Evolutionary conservation across 2,888 invertebrate species (phyloP).

Genomic region (Coleophora flavipennella): DNA sequence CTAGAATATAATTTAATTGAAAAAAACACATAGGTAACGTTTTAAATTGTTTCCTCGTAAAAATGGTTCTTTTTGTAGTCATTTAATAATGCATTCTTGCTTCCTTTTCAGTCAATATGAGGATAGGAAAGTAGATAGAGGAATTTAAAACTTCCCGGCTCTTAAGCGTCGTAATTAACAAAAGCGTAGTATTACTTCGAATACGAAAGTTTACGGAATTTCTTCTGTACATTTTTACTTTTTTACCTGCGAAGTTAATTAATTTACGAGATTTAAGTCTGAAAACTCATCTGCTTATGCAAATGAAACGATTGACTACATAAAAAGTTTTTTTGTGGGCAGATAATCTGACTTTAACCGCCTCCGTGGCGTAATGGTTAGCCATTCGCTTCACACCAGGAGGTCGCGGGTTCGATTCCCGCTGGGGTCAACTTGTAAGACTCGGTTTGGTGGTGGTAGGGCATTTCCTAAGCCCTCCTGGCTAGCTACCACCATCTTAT

Average conservation of each 20-base stretch:
- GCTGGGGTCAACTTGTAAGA: no score
- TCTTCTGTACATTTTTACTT: conserved; percentile 37
- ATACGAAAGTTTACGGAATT: conserved; percentile 48
- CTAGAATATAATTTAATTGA: no score
- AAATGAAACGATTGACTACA: conserved; percentile 36
- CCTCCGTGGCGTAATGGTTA: no score
- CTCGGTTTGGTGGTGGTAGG: no score
- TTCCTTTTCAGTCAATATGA: conserved; percentile 18
- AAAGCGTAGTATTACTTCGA: conserved; percentile 45
- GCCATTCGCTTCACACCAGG: no score
- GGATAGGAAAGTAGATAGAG: conserved; percentile 21
- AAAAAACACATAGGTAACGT: no score
- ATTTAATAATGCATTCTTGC: no score
- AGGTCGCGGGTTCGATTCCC: no score
- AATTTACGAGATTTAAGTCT: conserved; percentile 48
- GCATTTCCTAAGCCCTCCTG: no score
- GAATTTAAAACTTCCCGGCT: conserved; percentile 36
- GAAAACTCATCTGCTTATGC: conserved; percentile 52
- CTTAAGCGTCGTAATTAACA: conserved; percentile 48
- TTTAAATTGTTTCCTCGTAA: no score
- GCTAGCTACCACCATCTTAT: no score
- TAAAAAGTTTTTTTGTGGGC: not conserved
- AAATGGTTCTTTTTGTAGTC: no score
- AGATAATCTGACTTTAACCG: not conserved
- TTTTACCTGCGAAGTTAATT: conserved; percentile 59